Evolutionary conservation across 2,113 vertebrate species (phyloP), one percentile per base, ranked within the genome.

Genomic region (Rousettus leschenaultii): DNA sequence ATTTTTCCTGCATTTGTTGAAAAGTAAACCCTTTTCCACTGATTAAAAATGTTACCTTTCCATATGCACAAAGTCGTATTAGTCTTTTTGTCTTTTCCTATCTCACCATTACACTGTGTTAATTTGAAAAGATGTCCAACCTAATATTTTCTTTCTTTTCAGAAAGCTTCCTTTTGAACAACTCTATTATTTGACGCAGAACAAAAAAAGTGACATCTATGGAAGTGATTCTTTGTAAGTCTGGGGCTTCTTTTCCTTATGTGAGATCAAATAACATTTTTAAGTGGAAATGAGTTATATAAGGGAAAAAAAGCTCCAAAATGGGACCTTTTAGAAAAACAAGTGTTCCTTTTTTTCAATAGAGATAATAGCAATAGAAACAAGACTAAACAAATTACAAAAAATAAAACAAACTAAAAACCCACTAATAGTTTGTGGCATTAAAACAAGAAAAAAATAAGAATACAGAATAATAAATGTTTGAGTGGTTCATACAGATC

Each of bases 211-310:
- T 88, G 95, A 98, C 57, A 12, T 97, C 89, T 96, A 93, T 48
- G 97, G 97, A 48, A 99, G 98, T 86, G 98, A 99, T 90, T 98
- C 99, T 70, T 87, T 99, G 98, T 99, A 98, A 98, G 98, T 98
- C 90, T 86, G 87, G 74, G 57, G 30, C 65, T 80, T 68, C 38
- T 38, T 51, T 68, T 86, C 7, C 38, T 93, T 86, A 16, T 75
- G 16, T 95, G n/a, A 88, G 10, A n/a, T 80, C 33, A 68, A 59
- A 86, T 71, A 92, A 79, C 53, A 68, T 85, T 86, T 83, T 96
- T 40, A 90, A 87, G 11, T 92, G 24, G 57, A 96, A 95, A 90
- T 95, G 7, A 89, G 55, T 80, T 71, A 35, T 51, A 59, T 68
- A 59, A 83, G 30, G 73, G 57, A 75, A 14, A 14, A 35, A 82